Evolutionary conservation across 2,888 invertebrate genomes (phyloP), one percentile per base, ranked within the genome.

Genomic region (Resseliella maxima): DNA sequence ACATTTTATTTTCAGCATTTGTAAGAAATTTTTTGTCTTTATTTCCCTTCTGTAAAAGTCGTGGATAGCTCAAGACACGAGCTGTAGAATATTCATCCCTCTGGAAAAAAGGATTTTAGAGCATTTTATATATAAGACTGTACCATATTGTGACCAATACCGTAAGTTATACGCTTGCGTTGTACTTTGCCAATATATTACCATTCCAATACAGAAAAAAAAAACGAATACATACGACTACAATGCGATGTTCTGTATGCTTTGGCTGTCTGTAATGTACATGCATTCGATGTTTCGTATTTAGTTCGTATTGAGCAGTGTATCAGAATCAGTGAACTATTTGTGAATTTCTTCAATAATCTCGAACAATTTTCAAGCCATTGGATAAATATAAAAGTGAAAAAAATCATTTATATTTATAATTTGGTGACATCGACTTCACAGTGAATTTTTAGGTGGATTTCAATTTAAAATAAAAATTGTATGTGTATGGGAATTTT

Each of bases 291-390:
- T 5, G 5, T 18, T 81, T 83, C 83, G 41, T 83, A 38, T 83
- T 83, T 83, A 83, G 83, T 83, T 83, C 83, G 38, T 83, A 27
- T 83, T 83, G n/a, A 83, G 83, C 83, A 83, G 38, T 83, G 38
- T 83, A 24, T 83, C 38, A 83, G 83, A 83, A 83, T 83, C 83
- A 38, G n/a, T 83, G 83, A 83, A 83, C 83, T 38, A 83, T 38
- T 38, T 6, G 38, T 83, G 83, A 38, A 83, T 38, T n/a, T 24
- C 24, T 5, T 59, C 59, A 59, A 59, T 27, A 2, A 59, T 18
- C 18, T 15, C 50, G 50, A 50, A 50, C 5, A 6, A 59, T 45
- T 45, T 45, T 45, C 45, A 50, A 50, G 18, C 46, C 18, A 15
- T 50, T 50, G 15, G 8, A 50, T 15, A 15, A 8, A 6, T 15